Percentiles rank a stretch among this genome's conserved stretches.
These are phyloP conservation scores for Scaptomyza flava DNA, from an alignment of 2,888 invertebrate species.

Conservation along the genomic window DNA sequence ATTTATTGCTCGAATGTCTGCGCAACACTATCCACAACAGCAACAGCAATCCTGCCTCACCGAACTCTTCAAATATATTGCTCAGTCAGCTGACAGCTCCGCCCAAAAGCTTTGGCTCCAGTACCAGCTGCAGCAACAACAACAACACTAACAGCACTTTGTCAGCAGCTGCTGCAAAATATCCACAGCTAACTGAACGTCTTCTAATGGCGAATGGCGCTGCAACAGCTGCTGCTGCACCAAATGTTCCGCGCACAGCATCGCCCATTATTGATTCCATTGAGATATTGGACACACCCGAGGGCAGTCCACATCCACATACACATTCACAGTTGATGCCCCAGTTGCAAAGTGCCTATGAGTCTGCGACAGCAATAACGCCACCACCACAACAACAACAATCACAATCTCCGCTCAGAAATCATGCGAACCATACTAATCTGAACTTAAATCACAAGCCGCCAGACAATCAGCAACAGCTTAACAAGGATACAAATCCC, in stretches of 20 bases:
- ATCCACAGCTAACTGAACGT: conserved; percentile 80
- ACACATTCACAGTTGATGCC: conserved; percentile 26
- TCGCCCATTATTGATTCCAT: conserved; percentile 79
- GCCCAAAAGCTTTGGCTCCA: conserved; percentile 56
- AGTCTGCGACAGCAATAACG: conserved; percentile 25
- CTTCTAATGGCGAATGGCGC: conserved; percentile 79
- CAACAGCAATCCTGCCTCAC: conserved; percentile 37
- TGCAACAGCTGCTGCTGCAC: conserved; percentile 16
- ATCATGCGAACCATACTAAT: conserved; percentile 56
- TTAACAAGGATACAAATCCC: conserved; percentile 64
- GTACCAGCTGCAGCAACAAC: conserved; percentile 31
- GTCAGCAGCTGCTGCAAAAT: conserved; percentile 56
- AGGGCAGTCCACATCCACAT: conserved; percentile 79
- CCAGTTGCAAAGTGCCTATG: conserved; percentile 61
- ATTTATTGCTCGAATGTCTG: conserved; percentile 47
- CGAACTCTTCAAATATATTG: conserved; percentile 65
- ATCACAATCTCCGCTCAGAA: conserved; percentile 44
- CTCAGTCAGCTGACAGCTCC: conserved; percentile 72
- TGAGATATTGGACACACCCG: conserved; percentile 83
- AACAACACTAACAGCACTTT: conserved; percentile 35
- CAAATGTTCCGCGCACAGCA: conserved; percentile 4
- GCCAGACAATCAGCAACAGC: conserved; percentile 43
- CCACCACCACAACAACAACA: conserved; percentile 18
- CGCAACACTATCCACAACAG: conserved; percentile 26
- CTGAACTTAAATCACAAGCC: conserved; percentile 40